These are phyloP conservation scores for Papilio gigon DNA, from an alignment of 2,888 invertebrate genomes.

Conservation along the genomic window DNA sequence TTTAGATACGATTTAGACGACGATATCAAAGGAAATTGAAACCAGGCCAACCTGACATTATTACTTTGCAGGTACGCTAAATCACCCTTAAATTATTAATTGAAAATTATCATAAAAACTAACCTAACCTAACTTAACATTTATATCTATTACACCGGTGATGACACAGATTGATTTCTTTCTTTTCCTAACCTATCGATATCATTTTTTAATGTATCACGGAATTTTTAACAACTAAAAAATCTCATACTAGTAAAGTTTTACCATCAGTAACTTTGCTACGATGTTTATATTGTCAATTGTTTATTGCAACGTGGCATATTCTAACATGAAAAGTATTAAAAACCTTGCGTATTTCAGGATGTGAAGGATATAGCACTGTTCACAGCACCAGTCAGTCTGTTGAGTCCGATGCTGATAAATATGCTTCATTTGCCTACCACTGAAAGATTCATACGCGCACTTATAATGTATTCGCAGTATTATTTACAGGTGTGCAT, in stretches of 20 bases:
- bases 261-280: too few relatives aligned
- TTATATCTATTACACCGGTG: too few relatives aligned
- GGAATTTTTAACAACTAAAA: too few relatives aligned
- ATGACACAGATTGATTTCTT: too few relatives aligned
- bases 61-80: constrained; percentile 74
- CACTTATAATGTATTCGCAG: constrained; percentile 84
- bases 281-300: too few relatives aligned
- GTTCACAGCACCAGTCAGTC: constrained; percentile 77
- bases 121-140: too few relatives aligned
- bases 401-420: constrained; percentile 83
- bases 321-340: constrained; percentile 2
- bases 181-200: too few relatives aligned
- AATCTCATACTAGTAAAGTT: too few relatives aligned
- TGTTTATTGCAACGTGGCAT: constrained; percentile 18
- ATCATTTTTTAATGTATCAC: too few relatives aligned
- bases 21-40: constrained; percentile 82
- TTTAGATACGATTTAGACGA: constrained; percentile 82
- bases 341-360: constrained; percentile 52
- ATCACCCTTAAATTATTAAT: constrained; percentile 7
- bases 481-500: constrained; percentile 83
- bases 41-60: constrained; percentile 78
- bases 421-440: constrained; percentile 82
- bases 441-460: constrained; percentile 84
- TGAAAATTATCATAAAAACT: too few relatives aligned
- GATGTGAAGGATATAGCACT: constrained; percentile 80